Evolutionary conservation across 2,888 invertebrate species (phyloP).

Genomic region (Xylophagus ater): DNA sequence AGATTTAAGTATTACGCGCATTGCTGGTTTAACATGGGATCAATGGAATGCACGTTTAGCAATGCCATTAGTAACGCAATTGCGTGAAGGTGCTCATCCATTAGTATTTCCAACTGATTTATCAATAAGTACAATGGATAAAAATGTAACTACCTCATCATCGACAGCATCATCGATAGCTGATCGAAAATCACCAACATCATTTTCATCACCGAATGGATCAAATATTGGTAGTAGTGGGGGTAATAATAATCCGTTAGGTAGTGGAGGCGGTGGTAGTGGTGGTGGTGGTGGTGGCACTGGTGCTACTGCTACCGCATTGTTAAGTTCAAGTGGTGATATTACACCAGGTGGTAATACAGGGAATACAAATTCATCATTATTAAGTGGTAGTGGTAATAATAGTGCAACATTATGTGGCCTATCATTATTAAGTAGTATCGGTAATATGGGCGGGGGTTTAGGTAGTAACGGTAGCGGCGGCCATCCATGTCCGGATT

Average conservation of each 20-base stretch:
- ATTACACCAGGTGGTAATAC: constrained; percentile 14
- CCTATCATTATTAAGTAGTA: constrained; percentile 14
- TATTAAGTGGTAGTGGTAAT: constrained; percentile 8
- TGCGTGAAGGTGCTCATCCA: constrained; percentile 44
- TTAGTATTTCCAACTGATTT: constrained; percentile 38
- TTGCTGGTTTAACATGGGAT: constrained; percentile 58
- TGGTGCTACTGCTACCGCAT: constrained; percentile 18
- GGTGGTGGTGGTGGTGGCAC: constrained; percentile 16
- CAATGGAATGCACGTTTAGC: constrained; percentile 66
- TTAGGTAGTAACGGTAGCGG: constrained; percentile 35
- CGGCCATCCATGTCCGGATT: constrained; percentile 66
- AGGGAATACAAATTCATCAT: background rate
- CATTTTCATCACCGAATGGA: constrained; percentile 16
- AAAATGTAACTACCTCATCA: constrained; percentile 23
- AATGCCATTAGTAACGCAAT: constrained; percentile 52
- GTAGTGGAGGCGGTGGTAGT: constrained; percentile 17
- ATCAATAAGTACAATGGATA: constrained; percentile 31
- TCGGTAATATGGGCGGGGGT: constrained; percentile 18
- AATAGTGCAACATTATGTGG: constrained; percentile 11
- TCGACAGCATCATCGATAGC: constrained; percentile 22
- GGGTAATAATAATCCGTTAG: constrained; percentile 9
- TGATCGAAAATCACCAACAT: constrained; percentile 25
- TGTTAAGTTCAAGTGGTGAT: constrained; percentile 19
- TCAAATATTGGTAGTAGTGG: constrained; percentile 11
- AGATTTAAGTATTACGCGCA: constrained; percentile 63